Evolutionary conservation across 2,113 vertebrate species (phyloP).

Genomic region (Lonchura striata): DNA sequence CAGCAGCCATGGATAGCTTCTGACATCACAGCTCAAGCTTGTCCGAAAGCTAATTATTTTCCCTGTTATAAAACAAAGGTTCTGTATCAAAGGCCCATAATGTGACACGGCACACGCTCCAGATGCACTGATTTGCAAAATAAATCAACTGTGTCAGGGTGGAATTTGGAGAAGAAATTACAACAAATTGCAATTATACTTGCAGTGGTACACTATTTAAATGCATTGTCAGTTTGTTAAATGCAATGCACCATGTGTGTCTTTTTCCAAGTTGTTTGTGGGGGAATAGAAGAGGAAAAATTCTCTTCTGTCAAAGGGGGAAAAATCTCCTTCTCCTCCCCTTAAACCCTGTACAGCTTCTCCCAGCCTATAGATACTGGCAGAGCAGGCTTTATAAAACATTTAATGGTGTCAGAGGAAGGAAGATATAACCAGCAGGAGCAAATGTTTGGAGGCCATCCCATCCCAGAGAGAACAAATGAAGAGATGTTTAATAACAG

Average conservation of each 20-base stretch:
- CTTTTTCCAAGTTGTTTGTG: conserved; percentile 7
- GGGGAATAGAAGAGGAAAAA: neutral
- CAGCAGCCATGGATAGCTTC: conserved; percentile 71
- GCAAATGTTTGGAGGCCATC: neutral
- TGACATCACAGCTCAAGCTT: conserved; percentile 78
- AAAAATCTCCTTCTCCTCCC: neutral
- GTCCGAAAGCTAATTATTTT: conserved; percentile 82
- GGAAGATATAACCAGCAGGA: neutral
- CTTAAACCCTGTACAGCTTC: neutral
- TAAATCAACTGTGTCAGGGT: conserved; percentile 76
- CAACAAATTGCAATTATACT: conserved; percentile 76
- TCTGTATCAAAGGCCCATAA: conserved; percentile 80
- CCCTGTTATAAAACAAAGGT: conserved; percentile 81
- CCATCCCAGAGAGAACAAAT: neutral
- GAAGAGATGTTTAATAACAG: conserved; percentile 31
- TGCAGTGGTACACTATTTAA: conserved; percentile 64
- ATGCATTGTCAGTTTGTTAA: conserved; percentile 61
- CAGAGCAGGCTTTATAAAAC: conserved; percentile 43
- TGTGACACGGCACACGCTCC: conserved; percentile 72
- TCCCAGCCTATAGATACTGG: neutral
- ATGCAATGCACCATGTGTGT: conserved; percentile 18
- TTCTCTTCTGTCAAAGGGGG: conserved; percentile 6
- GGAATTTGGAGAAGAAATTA: conserved; percentile 78
- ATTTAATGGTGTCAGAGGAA: conserved; percentile 34
- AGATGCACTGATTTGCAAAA: conserved; percentile 80